phyloP scores from a whole-genome alignment of 2,113 vertebrate genomes.

The Cepphus grylle region DNA sequence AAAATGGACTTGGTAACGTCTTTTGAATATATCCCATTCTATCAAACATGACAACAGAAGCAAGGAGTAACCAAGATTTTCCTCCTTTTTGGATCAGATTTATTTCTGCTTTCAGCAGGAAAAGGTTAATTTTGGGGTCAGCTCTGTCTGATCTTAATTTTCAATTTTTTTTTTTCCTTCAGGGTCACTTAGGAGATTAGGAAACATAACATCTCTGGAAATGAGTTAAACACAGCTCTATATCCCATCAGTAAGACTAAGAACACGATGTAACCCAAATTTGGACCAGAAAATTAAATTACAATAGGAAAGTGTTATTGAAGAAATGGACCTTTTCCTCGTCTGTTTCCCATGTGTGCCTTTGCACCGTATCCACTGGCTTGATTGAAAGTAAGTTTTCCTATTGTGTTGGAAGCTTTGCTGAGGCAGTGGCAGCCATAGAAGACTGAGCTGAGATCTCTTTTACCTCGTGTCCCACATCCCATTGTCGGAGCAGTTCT shows the following conservation, averaged over 20 bases:
- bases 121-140: neutral
- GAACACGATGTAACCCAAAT: neutral
- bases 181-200: neutral
- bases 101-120: neutral
- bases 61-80: neutral
- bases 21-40: neutral
- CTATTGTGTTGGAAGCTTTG: neutral
- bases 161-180: neutral
- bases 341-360: neutral
- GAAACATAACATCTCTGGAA: neutral
- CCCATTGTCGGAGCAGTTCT: neutral
- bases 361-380: neutral
- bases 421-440: fast-evolving
- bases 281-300: neutral
- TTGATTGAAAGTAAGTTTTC: neutral
- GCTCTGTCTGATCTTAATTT: neutral
- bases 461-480: neutral
- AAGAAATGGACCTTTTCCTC: neutral
- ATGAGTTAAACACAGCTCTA: neutral
- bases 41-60: neutral
- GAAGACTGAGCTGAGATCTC: neutral
- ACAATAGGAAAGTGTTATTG: neutral
- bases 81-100: neutral
- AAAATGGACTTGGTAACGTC: neutral
- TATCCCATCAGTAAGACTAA: neutral